Percentiles rank a stretch among this genome's conserved stretches.
phyloP scores from a whole-genome alignment of 2,797 vertebrate genomes.

The Brachymystax lenok region DNA sequence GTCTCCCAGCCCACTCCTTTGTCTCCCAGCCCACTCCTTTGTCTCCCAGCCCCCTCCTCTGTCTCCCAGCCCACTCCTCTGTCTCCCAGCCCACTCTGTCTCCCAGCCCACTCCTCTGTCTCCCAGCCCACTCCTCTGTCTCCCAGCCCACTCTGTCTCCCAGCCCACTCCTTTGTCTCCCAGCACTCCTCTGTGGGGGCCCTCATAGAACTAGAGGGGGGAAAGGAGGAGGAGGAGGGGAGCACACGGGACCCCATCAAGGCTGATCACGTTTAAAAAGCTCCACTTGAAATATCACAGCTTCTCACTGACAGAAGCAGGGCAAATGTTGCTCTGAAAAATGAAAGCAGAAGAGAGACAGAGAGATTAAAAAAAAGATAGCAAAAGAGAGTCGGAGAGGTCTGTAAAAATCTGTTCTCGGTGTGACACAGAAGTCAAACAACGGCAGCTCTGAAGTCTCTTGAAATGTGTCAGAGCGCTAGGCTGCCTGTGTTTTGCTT shows the following conservation, averaged over 20 bases:
- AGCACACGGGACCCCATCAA: neutral
- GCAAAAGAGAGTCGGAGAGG: constrained; percentile 10
- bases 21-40: too few species aligned
- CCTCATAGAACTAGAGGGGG: neutral
- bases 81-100: neutral
- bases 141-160: neutral
- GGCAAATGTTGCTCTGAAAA: constrained; percentile 49
- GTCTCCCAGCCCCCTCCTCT: neutral
- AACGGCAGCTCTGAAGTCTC: neutral
- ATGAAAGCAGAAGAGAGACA: constrained; percentile 43
- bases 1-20: too few species aligned
- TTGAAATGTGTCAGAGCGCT: constrained; percentile 12
- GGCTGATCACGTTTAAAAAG: neutral
- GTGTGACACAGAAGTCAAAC: constrained; percentile 14
- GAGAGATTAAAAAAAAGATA: constrained; percentile 21
- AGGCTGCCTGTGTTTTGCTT: constrained; percentile 24
- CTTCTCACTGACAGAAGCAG: constrained; percentile 15
- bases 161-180: neutral
- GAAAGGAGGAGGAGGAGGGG: neutral
- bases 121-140: neutral
- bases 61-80: too few species aligned
- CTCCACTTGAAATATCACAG: neutral
- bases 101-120: neutral
- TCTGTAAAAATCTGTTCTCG: constrained; percentile 21
- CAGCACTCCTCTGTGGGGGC: too few species aligned